Evolutionary conservation across 2,113 vertebrate species (phyloP), one percentile per base, ranked within the genome.

Genomic region (Thoracochromis brauschi): DNA sequence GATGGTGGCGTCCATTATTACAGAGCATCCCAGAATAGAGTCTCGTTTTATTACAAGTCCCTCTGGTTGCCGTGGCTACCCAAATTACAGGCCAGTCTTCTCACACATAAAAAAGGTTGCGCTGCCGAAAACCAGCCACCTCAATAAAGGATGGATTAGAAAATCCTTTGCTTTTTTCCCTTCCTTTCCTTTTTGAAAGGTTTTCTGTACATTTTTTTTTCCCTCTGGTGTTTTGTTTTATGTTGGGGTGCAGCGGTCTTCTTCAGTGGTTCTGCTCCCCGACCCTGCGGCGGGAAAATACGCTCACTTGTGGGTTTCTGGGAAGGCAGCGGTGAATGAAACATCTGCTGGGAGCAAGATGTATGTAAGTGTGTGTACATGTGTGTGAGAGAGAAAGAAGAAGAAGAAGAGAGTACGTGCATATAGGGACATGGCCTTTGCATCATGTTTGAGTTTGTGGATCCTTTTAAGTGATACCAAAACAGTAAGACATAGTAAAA

Each of bases 71-170:
- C 95, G 96, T 96, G 95, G 95, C 91, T 94, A 96, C 90, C 93
- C 92, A 96, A 97, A 97, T 97, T 96, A 97, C 96, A 97, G 96
- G 94, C 96, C 94, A 95, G 93, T 90, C 94, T 95, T 97, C 96
- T 96, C 95, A 96, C 97, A 97, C 96, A 97, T 96, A 96, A 97
- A 97, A 97, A 97, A 96, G 95, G 94, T 96, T 96, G 95, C 91
- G 90, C 94, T 94, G 96, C 96, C 87, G 94, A 97, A 95, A 97
- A 97, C 96, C 97, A 96, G 95, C 95, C 95, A 97, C 97, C 97
- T 96, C 97, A 97, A 97, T 97, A 97, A 97, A 97, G 96, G 96
- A 95, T 93, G 95, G 94, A 97, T 97, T 97, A 97, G 96, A 97
- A 97, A 96, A 97, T 96, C 95, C 95, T 96, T 96, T 92, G 95